phyloP scores from a whole-genome alignment of 2,113 vertebrate species.

The Boleophthalmus pectinirostris region DNA sequence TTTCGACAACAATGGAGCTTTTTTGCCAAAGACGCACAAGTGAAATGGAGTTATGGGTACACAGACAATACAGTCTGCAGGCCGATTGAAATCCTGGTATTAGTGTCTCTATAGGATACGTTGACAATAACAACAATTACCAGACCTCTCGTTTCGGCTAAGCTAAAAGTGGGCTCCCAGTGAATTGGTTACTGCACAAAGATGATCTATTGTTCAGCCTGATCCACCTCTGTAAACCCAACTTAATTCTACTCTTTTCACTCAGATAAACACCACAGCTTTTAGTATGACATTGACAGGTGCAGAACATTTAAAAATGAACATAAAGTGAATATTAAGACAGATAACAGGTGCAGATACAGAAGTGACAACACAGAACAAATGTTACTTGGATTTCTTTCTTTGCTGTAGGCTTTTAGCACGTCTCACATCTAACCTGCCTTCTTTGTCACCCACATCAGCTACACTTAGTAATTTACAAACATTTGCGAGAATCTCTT shows the following conservation, averaged over 20 bases:
- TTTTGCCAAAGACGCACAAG: not conserved
- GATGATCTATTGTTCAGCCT: not conserved
- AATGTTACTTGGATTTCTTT: slow-evolving; percentile 4
- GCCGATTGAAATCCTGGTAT: not conserved
- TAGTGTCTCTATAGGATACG: slow-evolving; percentile 7
- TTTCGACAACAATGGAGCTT: slow-evolving; percentile 5
- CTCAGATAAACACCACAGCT: not conserved
- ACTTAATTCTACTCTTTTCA: not conserved
- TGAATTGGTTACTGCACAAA: not conserved
- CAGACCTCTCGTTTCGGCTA: not conserved
- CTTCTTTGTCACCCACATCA: slow-evolving; percentile 2
- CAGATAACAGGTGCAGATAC: slow-evolving; percentile 4
- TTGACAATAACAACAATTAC: slow-evolving; percentile 6
- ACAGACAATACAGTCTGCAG: not conserved
- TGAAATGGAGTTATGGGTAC: not conserved
- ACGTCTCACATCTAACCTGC: not conserved
- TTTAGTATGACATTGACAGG: slow-evolving; percentile 3
- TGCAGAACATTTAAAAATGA: not conserved
- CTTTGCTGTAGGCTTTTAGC: not conserved
- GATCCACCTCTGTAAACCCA: not conserved
- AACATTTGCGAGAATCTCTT: slow-evolving; percentile 9
- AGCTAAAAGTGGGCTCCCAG: not conserved
- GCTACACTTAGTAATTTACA: slow-evolving; percentile 17
- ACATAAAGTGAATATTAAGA: not conserved
- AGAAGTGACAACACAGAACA: not conserved